Evolutionary conservation across 2,113 vertebrate genomes (phyloP).

Genomic region (Stegastes partitus): DNA sequence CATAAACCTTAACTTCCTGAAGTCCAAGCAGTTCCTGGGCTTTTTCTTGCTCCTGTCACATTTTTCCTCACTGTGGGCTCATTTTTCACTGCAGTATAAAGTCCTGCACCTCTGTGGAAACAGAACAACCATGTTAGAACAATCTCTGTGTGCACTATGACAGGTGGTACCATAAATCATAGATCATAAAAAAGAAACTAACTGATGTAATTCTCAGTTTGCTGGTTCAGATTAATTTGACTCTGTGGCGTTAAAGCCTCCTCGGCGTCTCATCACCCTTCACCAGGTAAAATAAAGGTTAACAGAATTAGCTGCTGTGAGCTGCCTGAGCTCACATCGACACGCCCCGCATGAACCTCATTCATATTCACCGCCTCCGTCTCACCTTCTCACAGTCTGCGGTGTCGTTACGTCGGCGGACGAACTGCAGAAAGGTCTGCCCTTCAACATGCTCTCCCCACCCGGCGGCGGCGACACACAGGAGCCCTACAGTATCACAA

Average conservation of each 20-base stretch:
- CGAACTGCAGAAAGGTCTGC: not conserved
- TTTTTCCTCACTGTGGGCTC: no score
- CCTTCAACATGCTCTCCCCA: not conserved
- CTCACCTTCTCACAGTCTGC: not conserved
- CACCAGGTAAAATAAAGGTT: not conserved
- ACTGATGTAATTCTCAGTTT: not conserved
- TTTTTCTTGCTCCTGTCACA: no score
- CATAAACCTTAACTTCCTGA: no score
- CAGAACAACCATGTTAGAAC: no score
- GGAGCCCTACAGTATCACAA: not conserved
- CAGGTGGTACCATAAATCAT: no score
- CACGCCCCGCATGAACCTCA: not conserved
- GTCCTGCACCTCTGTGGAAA: no score
- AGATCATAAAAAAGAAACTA: no score
- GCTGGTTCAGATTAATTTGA: not conserved
- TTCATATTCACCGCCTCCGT: not conserved
- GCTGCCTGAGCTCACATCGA: not conserved
- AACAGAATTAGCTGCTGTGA: not conserved
- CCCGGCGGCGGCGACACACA: not conserved
- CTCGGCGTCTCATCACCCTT: not conserved
- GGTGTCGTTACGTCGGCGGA: not conserved
- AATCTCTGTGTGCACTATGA: no score
- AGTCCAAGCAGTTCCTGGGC: no score
- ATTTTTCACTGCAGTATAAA: no score
- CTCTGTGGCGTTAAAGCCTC: no score